Conservation (phyloP, 2,888 invertebrate genomes). For the Ophion obscuratus region DNA sequence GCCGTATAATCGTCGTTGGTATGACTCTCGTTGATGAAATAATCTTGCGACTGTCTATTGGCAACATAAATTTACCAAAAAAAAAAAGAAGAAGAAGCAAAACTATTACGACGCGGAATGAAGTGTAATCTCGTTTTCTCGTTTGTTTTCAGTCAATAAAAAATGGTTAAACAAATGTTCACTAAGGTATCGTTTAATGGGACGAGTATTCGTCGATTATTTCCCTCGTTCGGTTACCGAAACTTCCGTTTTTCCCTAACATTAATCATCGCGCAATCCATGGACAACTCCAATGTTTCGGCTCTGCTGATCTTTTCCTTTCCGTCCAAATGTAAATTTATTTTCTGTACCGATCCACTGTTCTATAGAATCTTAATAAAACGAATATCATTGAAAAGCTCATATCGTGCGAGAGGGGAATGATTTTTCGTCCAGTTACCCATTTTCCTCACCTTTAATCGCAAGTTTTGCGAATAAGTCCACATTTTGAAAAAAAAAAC, state of each 20-base stretch:
- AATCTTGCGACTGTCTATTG: constrained; percentile 45
- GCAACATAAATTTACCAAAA: constrained; percentile 52
- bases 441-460: neutral
- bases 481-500: too few species aligned
- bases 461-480: neutral
- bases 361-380: neutral
- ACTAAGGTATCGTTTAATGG: constrained; percentile 11
- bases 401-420: neutral
- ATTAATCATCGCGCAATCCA: neutral
- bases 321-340: constrained; percentile 42
- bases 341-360: constrained; percentile 28
- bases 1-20: constrained; percentile 56
- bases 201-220: constrained; percentile 21
- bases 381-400: neutral
- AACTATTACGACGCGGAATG: constrained; percentile 55
- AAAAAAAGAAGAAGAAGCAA: constrained; percentile 29
- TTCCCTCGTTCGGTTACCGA: constrained; percentile 8
- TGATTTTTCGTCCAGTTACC: neutral
- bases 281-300: neutral
- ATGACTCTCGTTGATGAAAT: constrained; percentile 45
- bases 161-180: constrained; percentile 70
- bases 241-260: neutral
- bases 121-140: constrained; percentile 76
- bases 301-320: neutral
- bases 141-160: constrained; percentile 76